Evolutionary conservation across 1,140 invertebrate genomes (phyloP), one percentile per base, ranked within the genome.

Genomic region (Drosophila mojavensis): DNA sequence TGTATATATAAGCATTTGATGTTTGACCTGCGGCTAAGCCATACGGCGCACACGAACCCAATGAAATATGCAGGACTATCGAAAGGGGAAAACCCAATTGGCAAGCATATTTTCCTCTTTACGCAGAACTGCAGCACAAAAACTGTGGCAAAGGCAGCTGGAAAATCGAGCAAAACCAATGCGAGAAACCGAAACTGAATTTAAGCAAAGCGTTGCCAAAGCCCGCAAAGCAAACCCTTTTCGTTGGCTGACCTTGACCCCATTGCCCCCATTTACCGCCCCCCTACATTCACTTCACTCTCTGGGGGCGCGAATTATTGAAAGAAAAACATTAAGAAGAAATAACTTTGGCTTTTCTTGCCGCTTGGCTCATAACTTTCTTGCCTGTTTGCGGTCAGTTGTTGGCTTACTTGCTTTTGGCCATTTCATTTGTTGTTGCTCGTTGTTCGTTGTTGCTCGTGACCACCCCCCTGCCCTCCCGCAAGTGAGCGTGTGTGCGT

Each of bases 281-380:
- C 33, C 33, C 7, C 17, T 17, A 0, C 4, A 30, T 30, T 0
- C 28, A 4, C 28, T 3, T 6, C 5, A 30, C 28, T 33, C 30
- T 17, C 28, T 48, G 15, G 9, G 11, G 41, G 43, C 79, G 58
- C 36, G 73, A 80, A 79, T 79, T 82, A 79, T 83, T 79, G 80
- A 83, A 82, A 82, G 75, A 83, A 79, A 83, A 83, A 78, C 75
- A 81, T 82, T 82, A 75, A 63, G 70, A 75, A 64, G 39, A 63
- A 67, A 66, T 73, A 51, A 51, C 60, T 47, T 24, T 10, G 56
- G 36, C 20, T 13, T 5, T 13, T 24, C 28, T 26, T n/a, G 13
- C n/a, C 43, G 1, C 20, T 13, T 36, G 4, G 10, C 41, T 75
- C 75, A 73, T 73, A 72, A 73, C 70, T 67, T 73, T 73, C 55